Conservation (phyloP, 2,797 vertebrate species). For the Lepilemur septentrionalis region DNA sequence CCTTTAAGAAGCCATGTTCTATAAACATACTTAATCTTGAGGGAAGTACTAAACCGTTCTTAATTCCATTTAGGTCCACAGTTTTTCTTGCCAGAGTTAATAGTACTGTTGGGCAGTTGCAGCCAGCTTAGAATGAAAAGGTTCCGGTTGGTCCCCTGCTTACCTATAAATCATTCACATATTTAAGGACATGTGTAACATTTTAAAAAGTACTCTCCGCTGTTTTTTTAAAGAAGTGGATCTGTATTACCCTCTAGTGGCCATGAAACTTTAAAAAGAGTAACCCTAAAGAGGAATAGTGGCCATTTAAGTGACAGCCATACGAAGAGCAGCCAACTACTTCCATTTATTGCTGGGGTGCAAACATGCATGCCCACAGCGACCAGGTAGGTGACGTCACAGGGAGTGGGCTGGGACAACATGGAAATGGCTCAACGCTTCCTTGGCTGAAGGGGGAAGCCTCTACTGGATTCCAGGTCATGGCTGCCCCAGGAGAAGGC, state of each 20-base stretch:
- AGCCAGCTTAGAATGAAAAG: not conserved
- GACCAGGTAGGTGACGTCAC: not conserved
- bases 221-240: not conserved
- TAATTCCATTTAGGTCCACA: not conserved
- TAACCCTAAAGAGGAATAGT: not conserved
- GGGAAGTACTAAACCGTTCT: not conserved
- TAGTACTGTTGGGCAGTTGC: not conserved
- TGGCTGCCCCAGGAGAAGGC: not conserved
- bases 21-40: not conserved
- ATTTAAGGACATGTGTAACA: not conserved
- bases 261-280: not conserved
- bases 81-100: not conserved
- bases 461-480: not conserved
- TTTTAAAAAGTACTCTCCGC: no score
- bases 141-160: not conserved
- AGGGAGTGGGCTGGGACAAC: not conserved
- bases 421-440: not conserved
- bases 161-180: not conserved
- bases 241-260: slow-evolving; percentile 37
- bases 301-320: not conserved
- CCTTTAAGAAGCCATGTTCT: not conserved
- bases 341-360: not conserved
- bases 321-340: not conserved
- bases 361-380: not conserved
- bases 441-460: not conserved